Evolutionary conservation across 2,888 invertebrate species (phyloP).

Genomic region (Habroteleia sp.): DNA sequence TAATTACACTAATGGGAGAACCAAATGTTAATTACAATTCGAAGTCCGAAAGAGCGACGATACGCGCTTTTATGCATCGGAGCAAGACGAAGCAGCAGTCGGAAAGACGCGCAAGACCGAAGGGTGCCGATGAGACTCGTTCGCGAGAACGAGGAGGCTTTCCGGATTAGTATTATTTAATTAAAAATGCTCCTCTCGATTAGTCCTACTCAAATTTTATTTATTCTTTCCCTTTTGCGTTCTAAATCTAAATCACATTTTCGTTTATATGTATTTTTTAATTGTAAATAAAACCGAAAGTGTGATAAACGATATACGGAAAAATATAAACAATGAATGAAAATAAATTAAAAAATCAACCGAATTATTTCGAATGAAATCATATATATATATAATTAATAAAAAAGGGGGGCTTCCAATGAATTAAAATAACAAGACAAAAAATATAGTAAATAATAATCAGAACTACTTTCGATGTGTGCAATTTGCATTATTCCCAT

Average conservation of each 20-base stretch:
- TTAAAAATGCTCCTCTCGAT: slow-evolving; percentile 77
- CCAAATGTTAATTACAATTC: slow-evolving; percentile 89
- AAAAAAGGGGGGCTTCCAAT: no score
- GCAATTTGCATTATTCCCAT: no score
- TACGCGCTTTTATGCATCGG: slow-evolving; percentile 72
- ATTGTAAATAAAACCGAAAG: no score
- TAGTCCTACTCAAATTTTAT: slow-evolving; percentile 63
- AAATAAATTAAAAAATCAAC: no score
- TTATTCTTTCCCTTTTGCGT: slow-evolving; percentile 27
- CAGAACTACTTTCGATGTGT: no score
- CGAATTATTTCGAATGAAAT: no score
- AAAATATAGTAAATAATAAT: no score
- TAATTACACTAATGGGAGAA: slow-evolving; percentile 89
- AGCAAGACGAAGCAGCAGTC: slow-evolving; percentile 65
- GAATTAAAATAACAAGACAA: no score
- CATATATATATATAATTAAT: no score
- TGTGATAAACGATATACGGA: no score
- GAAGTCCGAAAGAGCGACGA: slow-evolving; percentile 84
- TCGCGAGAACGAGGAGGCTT: slow-evolving; percentile 71
- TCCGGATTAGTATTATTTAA: slow-evolving; percentile 80
- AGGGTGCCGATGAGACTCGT: slow-evolving; percentile 70
- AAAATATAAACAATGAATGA: no score
- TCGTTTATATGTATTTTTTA: no score
- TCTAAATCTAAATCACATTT: neutral
- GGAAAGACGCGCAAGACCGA: slow-evolving; percentile 66